phyloP scores from a whole-genome alignment of 1,140 invertebrate species.

The Pemphigus obesinymphae region DNA sequence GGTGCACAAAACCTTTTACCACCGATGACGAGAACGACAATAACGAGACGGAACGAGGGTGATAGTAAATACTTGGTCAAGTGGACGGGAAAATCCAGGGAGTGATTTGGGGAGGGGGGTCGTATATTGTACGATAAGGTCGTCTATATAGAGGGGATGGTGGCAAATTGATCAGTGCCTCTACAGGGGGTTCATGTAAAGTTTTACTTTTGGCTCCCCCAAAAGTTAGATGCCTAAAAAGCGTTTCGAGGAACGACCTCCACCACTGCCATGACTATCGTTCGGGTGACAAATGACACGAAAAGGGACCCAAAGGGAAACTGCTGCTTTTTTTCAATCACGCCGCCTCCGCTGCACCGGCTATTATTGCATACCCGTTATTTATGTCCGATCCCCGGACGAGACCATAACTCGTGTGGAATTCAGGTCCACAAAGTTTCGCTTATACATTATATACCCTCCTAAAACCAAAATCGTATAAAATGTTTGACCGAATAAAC shows the following conservation, averaged over 20 bases:
- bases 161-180: slow-evolving; percentile 24
- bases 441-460: too few relatives aligned
- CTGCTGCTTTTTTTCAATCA: slow-evolving; percentile 40
- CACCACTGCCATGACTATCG: neutral
- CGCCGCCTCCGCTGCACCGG: neutral
- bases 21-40: neutral
- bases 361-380: slow-evolving; percentile 39
- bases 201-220: slow-evolving; percentile 14
- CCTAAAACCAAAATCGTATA: neutral
- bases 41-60: neutral
- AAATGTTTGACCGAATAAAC: slow-evolving; percentile 18
- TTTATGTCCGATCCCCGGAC: slow-evolving; percentile 7
- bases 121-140: too few relatives aligned
- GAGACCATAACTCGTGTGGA: neutral
- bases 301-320: slow-evolving; percentile 27
- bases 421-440: slow-evolving; percentile 12
- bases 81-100: neutral
- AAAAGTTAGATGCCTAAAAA: slow-evolving; percentile 35
- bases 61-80: neutral
- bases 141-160: neutral
- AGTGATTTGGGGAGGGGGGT: neutral
- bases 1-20: slow-evolving; percentile 22
- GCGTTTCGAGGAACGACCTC: slow-evolving; percentile 5
- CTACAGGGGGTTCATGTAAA: slow-evolving; percentile 7
- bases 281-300: slow-evolving; percentile 30